phyloP scores from a whole-genome alignment of 2,113 vertebrate genomes.

The Poeciliopsis retropinna region DNA sequence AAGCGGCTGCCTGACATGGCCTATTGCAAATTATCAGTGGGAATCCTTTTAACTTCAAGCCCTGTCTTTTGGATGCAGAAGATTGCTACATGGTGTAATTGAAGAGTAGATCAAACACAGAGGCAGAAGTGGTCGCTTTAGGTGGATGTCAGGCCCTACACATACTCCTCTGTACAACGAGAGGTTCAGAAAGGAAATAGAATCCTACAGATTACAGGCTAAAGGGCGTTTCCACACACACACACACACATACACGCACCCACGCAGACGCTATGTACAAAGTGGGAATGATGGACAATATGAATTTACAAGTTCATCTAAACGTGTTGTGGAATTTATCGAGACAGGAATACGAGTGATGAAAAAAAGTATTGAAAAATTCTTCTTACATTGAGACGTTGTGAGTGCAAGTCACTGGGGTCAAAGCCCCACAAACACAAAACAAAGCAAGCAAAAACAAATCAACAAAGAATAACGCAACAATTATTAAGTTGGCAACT shows the following conservation, averaged over 20 bases:
- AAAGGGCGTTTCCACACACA: conserved; percentile 40
- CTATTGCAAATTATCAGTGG: conserved; percentile 56
- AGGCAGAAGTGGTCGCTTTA: conserved; percentile 54
- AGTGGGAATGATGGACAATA: background rate
- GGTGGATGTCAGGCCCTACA: conserved; percentile 47
- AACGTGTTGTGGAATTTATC: background rate
- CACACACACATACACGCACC: too few species aligned
- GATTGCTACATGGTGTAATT: conserved; percentile 76
- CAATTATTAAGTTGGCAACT: too few species aligned
- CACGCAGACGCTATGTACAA: conserved; percentile 18
- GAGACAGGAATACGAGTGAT: background rate
- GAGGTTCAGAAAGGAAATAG: conserved; percentile 40
- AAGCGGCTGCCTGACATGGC: conserved; percentile 27
- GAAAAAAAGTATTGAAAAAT: background rate
- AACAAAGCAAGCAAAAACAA: too few species aligned
- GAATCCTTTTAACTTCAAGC: conserved; percentile 71
- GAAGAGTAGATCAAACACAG: conserved; percentile 74
- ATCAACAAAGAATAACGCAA: too few species aligned
- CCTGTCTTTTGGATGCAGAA: conserved; percentile 66
- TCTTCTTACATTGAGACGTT: too few species aligned
- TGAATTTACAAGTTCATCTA: background rate
- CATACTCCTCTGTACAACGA: conserved; percentile 28
- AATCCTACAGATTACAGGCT: conserved; percentile 60
- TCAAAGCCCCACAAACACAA: too few species aligned
- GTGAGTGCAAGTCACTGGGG: too few species aligned